Conservation (phyloP, 2,113 vertebrate genomes). For the Stercorarius parasiticus region DNA sequence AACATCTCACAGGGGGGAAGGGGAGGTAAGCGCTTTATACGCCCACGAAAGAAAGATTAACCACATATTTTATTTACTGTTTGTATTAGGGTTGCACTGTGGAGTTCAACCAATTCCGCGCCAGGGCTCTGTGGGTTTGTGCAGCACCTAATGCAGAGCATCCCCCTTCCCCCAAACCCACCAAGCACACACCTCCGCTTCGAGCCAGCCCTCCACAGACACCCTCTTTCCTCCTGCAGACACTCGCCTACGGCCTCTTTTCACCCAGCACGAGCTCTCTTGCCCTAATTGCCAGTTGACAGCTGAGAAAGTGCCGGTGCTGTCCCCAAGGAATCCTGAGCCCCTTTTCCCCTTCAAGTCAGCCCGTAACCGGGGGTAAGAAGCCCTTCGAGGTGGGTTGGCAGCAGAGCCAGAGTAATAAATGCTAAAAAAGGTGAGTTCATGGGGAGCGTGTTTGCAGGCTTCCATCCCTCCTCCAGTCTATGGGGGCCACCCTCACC, state of each 20-base stretch:
- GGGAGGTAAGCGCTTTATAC: slow-evolving; percentile 51
- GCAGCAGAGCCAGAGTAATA: background rate
- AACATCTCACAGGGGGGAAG: slow-evolving; percentile 56
- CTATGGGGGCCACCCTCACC: background rate
- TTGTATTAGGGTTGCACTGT: background rate
- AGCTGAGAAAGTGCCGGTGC: background rate
- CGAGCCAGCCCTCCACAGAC: background rate
- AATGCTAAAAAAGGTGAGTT: background rate
- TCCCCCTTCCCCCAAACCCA: background rate
- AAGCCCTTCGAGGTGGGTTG: background rate
- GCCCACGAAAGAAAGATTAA: slow-evolving; percentile 64
- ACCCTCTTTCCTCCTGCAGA: background rate
- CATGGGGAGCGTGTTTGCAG: background rate
- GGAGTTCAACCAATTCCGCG: background rate
- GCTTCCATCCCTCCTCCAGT: rapidly evolving
- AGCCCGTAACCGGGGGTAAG: background rate
- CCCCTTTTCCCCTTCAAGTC: background rate
- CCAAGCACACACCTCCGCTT: rapidly evolving
- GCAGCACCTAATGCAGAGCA: rapidly evolving
- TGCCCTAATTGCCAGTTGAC: background rate
- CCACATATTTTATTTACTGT: slow-evolving; percentile 64
- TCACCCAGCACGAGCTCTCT: background rate
- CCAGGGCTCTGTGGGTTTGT: background rate
- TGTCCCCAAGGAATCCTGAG: background rate
- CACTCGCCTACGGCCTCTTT: background rate